Evolutionary conservation across 1,140 invertebrate genomes (phyloP).

Genomic region (Akabosia matsudoensis): DNA sequence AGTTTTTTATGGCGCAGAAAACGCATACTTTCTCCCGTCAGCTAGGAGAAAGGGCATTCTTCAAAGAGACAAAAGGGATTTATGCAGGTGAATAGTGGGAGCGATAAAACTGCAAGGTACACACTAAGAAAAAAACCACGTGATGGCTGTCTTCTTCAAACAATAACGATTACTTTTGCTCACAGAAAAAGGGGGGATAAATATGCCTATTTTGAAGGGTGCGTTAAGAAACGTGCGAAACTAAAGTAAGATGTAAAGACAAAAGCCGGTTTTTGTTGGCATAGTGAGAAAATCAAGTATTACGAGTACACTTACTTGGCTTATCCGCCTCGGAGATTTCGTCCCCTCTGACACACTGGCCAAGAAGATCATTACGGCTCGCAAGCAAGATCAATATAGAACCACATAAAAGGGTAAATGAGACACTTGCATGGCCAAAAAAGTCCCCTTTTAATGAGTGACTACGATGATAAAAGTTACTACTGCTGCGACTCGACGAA

Average conservation of each 20-base stretch:
- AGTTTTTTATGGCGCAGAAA: slow-evolving; percentile 5
- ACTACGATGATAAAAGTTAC: slow-evolving; percentile 16
- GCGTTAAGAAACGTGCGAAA: slow-evolving; percentile 4
- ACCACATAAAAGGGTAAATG: slow-evolving; percentile 23
- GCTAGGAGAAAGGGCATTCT: not conserved
- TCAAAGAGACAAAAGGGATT: slow-evolving; percentile 20
- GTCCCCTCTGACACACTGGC: slow-evolving; percentile 31
- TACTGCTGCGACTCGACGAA: not conserved
- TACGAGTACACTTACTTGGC: slow-evolving; percentile 36
- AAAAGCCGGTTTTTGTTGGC: too few relatives aligned
- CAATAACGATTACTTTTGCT: not conserved
- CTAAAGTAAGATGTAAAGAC: slow-evolving; percentile 3
- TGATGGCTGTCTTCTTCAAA: too few relatives aligned
- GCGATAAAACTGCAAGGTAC: slow-evolving; percentile 3
- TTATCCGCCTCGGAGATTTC: slow-evolving; percentile 41
- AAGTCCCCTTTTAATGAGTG: slow-evolving; percentile 18
- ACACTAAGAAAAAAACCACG: not conserved
- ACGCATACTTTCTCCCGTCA: not conserved
- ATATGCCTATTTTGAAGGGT: too few relatives aligned
- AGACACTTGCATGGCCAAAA: slow-evolving; percentile 20
- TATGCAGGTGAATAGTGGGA: not conserved
- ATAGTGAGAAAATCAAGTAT: not conserved
- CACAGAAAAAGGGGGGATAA: not conserved
- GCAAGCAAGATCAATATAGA: slow-evolving; percentile 26
- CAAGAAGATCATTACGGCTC: slow-evolving; percentile 27